Percentiles rank a stretch among this genome's conserved stretches.
phyloP scores from a whole-genome alignment of 2,797 vertebrate species.

The Gymnopithys bicolor region DNA sequence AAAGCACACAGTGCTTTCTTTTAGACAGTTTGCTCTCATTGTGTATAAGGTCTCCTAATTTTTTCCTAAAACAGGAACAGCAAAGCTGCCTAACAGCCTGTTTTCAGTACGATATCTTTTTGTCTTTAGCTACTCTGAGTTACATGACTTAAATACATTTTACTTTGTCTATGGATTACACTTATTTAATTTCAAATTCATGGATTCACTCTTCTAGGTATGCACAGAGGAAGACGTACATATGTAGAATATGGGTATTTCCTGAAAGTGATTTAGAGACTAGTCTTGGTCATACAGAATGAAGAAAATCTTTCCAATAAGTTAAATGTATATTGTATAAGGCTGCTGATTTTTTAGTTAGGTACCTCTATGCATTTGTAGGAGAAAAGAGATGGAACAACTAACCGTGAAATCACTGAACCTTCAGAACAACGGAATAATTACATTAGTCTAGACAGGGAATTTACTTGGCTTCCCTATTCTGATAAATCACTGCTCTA shows the following conservation, averaged over 20 bases:
- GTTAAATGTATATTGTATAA: background rate
- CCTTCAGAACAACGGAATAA: constrained; percentile 6
- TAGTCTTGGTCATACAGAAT: background rate
- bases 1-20: background rate
- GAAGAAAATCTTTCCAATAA: background rate
- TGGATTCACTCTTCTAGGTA: background rate
- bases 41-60: background rate
- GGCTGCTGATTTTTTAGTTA: background rate
- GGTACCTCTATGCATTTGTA: background rate
- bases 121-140: background rate
- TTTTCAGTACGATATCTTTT: background rate
- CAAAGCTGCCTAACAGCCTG: background rate
- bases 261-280: background rate
- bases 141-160: background rate
- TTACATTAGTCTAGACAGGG: constrained; percentile 44
- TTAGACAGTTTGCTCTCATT: background rate
- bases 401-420: background rate
- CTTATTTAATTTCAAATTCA: background rate
- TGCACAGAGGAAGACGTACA: background rate
- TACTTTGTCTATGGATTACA: background rate
- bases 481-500: constrained; percentile 39
- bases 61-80: background rate
- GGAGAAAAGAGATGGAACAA: background rate
- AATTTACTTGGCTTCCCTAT: constrained; percentile 32
- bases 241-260: background rate